These are phyloP conservation scores for Mirza zaza DNA, from an alignment of 2,113 vertebrate genomes.

Conservation along the genomic window DNA sequence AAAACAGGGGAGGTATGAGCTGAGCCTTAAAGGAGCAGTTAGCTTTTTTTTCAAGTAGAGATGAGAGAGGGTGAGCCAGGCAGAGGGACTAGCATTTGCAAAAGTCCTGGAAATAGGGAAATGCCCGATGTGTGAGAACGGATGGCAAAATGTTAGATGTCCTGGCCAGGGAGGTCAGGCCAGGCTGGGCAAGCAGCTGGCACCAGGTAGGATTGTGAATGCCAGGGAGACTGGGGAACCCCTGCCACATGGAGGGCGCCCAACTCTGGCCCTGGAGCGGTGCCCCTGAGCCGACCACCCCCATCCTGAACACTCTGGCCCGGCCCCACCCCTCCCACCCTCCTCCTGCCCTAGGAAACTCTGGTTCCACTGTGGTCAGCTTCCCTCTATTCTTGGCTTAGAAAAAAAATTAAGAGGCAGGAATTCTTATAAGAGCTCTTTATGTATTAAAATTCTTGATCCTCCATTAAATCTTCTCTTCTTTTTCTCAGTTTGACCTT, in stretches of 20 bases:
- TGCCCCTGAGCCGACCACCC: not conserved
- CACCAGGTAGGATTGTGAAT: not conserved
- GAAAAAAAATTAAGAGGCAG: not conserved
- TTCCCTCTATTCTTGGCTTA: not conserved
- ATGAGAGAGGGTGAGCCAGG: not conserved
- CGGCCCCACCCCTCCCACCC: not conserved
- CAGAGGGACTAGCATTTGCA: not conserved
- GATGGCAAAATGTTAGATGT: not conserved
- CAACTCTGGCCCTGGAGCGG: not conserved
- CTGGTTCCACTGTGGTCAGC: not conserved
- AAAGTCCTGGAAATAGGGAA: not conserved
- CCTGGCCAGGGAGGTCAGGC: not conserved
- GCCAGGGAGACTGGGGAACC: constrained; percentile 47
- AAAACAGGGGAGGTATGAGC: not conserved
- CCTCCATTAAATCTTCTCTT: not conserved
- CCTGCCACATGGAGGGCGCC: constrained; percentile 38
- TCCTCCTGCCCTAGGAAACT: not conserved
- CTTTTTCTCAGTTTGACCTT: not conserved
- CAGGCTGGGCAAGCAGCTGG: constrained; percentile 4
- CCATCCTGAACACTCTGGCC: not conserved
- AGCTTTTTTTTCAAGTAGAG: not conserved
- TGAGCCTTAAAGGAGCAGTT: not conserved
- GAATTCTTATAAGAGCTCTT: constrained; percentile 35
- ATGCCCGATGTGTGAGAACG: not conserved
- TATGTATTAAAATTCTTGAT: constrained; percentile 6